These are phyloP conservation scores for Sinonovacula constricta DNA, from an alignment of 1,140 invertebrate species.

Conservation along the genomic window DNA sequence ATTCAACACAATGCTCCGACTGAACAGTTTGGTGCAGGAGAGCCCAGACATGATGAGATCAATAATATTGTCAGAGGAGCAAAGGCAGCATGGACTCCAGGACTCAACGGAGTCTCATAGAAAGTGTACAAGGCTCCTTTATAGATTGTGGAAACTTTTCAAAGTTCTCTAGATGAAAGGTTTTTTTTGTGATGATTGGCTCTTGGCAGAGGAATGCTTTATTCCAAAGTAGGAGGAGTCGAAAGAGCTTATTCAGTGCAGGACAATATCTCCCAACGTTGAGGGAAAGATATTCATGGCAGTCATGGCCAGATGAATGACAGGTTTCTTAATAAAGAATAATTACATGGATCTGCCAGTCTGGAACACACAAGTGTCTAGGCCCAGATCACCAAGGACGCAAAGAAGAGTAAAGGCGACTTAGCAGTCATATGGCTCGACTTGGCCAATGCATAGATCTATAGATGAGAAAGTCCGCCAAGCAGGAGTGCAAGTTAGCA, in stretches of 20 bases:
- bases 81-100: background rate
- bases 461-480: constrained; percentile 24
- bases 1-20: background rate
- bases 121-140: constrained; percentile 13
- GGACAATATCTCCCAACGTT: constrained; percentile 12
- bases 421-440: too few species aligned
- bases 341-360: constrained; percentile 26
- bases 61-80: constrained; percentile 10
- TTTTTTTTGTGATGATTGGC: background rate
- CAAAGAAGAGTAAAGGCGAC: constrained; percentile 11
- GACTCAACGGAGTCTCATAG: constrained; percentile 5
- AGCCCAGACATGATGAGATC: constrained; percentile 16
- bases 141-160: background rate
- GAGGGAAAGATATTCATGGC: background rate
- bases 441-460: constrained; percentile 18
- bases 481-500: constrained; percentile 10
- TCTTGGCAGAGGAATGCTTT: background rate
- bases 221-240: constrained; percentile 23
- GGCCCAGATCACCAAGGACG: constrained; percentile 9
- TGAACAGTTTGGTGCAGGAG: too few species aligned
- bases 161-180: constrained; percentile 9
- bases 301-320: too few species aligned
- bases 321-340: constrained; percentile 9
- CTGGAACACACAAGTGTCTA: constrained; percentile 36
- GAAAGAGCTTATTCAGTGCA: constrained; percentile 2